Percentiles rank a stretch among this genome's conserved stretches.
Conservation (phyloP, 2,888 invertebrate species). For the Ptycholaimellus sp. region DNA sequence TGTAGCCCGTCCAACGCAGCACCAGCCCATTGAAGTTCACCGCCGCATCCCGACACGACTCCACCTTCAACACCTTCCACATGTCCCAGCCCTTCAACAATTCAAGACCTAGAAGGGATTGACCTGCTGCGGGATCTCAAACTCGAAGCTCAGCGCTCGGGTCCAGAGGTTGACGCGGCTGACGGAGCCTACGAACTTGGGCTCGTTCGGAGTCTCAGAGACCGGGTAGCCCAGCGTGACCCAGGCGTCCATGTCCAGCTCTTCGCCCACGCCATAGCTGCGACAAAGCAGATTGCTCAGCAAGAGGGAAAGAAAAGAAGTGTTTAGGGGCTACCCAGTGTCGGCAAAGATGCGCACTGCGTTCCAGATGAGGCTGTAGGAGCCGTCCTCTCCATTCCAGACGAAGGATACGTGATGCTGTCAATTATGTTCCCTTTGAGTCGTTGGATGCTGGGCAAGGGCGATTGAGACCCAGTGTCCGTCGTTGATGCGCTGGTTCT, state of each 20-base stretch:
- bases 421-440: neutral
- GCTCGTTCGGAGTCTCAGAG: constrained; percentile 33
- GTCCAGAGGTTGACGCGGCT: constrained; percentile 85
- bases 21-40: constrained; percentile 60
- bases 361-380: constrained; percentile 71
- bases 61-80: constrained; percentile 1
- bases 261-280: constrained; percentile 56
- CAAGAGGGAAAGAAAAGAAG: no score
- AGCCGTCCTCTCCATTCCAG: constrained; percentile 67
- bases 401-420: constrained; percentile 53
- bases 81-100: neutral
- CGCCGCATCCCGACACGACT: constrained; percentile 39
- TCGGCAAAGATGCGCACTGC: constrained; percentile 75
- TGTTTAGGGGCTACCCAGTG: no score
- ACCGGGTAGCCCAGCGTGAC: constrained; percentile 68
- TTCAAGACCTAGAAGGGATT: constrained; percentile 5
- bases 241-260: constrained; percentile 62
- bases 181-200: constrained; percentile 42
- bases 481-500: constrained; percentile 44
- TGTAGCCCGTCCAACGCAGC: constrained; percentile 77
- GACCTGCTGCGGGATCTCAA: constrained; percentile 18
- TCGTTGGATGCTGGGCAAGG: no score
- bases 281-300: no score
- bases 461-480: constrained; percentile 58
- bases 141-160: constrained; percentile 58